A percentile compares a stretch with the other conserved stretches of the same genome.
phyloP scores from a whole-genome alignment of 2,113 vertebrate genomes.

The Prunella fulvescens region DNA sequence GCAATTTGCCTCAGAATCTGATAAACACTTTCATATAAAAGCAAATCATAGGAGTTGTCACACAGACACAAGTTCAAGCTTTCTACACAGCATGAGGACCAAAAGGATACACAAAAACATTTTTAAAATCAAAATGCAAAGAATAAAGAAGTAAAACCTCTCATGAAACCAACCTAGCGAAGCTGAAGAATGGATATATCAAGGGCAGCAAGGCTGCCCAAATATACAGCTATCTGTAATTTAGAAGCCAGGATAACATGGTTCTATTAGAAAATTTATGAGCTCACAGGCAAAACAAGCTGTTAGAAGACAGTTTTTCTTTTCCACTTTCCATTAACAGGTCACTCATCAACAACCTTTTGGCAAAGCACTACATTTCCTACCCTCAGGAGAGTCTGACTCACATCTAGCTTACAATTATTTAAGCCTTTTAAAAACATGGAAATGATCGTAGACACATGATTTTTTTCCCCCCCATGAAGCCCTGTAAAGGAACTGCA shows the following conservation, averaged over 20 bases:
- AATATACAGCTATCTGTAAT: background rate
- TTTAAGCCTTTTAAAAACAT: background rate
- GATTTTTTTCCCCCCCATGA: fast-evolving
- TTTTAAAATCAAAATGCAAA: background rate
- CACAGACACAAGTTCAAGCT: background rate
- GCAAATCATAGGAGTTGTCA: background rate
- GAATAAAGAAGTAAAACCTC: background rate
- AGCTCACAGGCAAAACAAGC: conserved; percentile 1
- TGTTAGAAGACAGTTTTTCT: background rate
- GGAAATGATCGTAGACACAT: background rate
- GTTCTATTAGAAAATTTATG: background rate
- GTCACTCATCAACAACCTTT: background rate
- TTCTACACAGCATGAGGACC: background rate
- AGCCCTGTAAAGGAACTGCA: background rate
- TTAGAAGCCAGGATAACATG: background rate
- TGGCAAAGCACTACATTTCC: background rate
- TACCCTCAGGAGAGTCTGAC: background rate
- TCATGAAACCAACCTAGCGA: background rate
- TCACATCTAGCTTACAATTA: background rate
- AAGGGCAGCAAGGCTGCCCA: background rate
- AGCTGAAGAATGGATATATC: background rate
- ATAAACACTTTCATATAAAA: background rate
- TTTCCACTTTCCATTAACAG: background rate
- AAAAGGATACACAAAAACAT: background rate
- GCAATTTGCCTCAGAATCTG: background rate